Percentiles rank a stretch among this genome's conserved stretches.
phyloP scores from a whole-genome alignment of 1,140 invertebrate genomes.

The Gryon sp. region DNA sequence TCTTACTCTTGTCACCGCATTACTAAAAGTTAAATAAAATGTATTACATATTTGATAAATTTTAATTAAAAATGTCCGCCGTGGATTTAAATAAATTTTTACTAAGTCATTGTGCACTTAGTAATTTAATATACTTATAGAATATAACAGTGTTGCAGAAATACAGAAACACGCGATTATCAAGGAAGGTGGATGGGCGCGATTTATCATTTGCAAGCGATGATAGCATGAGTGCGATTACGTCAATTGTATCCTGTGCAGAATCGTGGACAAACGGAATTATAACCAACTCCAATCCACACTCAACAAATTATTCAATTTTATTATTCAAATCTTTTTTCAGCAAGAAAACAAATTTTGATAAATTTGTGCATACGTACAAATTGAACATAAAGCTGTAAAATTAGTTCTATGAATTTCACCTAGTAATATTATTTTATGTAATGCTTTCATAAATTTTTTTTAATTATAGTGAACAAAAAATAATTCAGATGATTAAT shows the following conservation, averaged over 20 bases:
- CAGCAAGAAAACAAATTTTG: neutral
- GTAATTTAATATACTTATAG: neutral
- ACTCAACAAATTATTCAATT: neutral
- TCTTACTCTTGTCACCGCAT: too few species aligned
- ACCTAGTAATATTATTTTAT: neutral
- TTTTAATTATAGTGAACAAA: too few species aligned
- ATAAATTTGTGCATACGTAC: too few species aligned
- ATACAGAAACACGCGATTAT: neutral
- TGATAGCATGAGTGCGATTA: slow-evolving; percentile 18
- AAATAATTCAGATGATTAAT: too few species aligned
- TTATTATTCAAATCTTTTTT: neutral
- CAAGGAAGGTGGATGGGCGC: slow-evolving; percentile 8
- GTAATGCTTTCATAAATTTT: too few species aligned
- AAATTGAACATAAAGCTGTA: neutral
- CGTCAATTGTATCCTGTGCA: slow-evolving; percentile 41
- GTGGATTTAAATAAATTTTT: too few species aligned
- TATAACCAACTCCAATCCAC: neutral
- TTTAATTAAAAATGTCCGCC: too few species aligned
- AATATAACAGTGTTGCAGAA: neutral
- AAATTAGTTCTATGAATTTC: neutral
- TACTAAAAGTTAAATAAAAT: too few species aligned
- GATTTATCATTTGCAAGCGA: slow-evolving; percentile 31
- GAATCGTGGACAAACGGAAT: neutral
- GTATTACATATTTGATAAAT: too few species aligned
- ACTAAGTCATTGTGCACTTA: neutral